Evolutionary conservation across 2,888 invertebrate genomes (phyloP).

Genomic region (Pasiphila rectangulata): DNA sequence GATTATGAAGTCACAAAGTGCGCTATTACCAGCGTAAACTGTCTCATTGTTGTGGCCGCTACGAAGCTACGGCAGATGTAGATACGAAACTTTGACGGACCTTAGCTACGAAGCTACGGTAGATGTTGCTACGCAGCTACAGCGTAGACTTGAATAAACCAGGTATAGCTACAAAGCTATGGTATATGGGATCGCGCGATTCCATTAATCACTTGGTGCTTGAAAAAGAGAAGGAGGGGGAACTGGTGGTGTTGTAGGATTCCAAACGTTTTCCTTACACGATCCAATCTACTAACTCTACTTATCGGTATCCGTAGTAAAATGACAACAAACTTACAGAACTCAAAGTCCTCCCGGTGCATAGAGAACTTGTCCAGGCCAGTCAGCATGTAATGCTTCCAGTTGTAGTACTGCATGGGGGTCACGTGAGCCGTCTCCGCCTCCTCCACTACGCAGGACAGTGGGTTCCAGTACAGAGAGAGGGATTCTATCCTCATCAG

Average conservation of each 20-base stretch:
- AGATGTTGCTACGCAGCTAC: neutral
- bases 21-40: too few relatives aligned
- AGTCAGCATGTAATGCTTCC: conserved; percentile 88
- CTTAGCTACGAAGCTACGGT: neutral
- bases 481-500: conserved; percentile 88
- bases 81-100: too few relatives aligned
- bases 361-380: conserved; percentile 89
- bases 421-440: conserved; percentile 74
- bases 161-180: neutral
- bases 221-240: too few relatives aligned
- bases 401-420: conserved; percentile 83
- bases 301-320: too few relatives aligned
- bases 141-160: neutral
- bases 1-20: too few relatives aligned
- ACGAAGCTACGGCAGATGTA: neutral
- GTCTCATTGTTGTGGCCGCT: too few relatives aligned
- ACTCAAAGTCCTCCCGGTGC: conserved; percentile 89
- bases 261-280: too few relatives aligned
- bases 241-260: too few relatives aligned
- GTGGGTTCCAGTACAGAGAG: conserved; percentile 88
- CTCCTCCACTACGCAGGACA: conserved; percentile 71
- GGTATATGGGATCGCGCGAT: too few relatives aligned
- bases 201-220: too few relatives aligned
- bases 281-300: too few relatives aligned
- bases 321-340: conserved; percentile 87